Conservation (phyloP, 1,140 invertebrate species). For the Euura saliciscinereae region DNA sequence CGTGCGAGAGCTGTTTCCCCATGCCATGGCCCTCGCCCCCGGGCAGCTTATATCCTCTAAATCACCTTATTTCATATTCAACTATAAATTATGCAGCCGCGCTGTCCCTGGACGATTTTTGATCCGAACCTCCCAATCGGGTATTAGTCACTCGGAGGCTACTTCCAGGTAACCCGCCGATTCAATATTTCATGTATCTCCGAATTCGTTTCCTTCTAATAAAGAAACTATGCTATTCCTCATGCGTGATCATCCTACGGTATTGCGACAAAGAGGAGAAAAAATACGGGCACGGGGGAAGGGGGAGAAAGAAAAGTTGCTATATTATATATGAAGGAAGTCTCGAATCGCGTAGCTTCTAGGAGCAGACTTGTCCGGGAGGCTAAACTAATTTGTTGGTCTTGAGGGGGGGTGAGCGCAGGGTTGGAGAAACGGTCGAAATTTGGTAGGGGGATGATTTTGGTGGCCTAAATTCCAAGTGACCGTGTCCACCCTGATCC, state of each 20-base stretch:
- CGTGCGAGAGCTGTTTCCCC: background rate
- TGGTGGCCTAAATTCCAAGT: constrained; percentile 7
- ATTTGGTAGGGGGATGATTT: constrained; percentile 12
- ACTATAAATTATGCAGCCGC: background rate
- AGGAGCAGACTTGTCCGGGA: constrained; percentile 22
- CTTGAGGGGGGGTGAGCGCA: constrained; percentile 19
- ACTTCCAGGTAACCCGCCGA: no score
- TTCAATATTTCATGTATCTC: no score
- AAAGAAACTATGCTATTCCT: no score
- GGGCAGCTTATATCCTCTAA: background rate
- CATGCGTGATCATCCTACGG: no score
- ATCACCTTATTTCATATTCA: constrained; percentile 5
- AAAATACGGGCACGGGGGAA: no score
- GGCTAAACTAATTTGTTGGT: constrained; percentile 43
- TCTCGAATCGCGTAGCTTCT: background rate
- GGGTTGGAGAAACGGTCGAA: constrained; percentile 13
- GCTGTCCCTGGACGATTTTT: background rate
- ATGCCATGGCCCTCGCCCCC: background rate
- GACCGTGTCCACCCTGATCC: constrained; percentile 9
- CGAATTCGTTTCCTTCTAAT: no score
- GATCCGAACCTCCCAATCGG: background rate
- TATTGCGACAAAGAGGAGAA: no score
- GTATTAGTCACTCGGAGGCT: background rate
- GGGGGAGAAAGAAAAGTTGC: no score
- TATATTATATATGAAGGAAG: background rate